These are phyloP conservation scores for Brachyalestes nurse DNA, from an alignment of 2,797 vertebrate species.

Conservation along the genomic window DNA sequence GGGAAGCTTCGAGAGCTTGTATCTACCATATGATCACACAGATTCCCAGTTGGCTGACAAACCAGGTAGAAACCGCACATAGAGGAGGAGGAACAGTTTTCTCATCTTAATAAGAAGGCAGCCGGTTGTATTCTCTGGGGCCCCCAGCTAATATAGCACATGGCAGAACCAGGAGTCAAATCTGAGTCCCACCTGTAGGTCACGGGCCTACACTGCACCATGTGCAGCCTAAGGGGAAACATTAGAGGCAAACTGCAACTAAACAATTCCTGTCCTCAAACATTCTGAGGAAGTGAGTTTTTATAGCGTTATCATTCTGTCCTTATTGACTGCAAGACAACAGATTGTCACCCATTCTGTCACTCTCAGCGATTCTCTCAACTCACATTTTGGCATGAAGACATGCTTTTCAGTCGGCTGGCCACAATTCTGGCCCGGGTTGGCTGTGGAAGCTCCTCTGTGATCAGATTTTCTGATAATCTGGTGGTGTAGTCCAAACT, in stretches of 20 bases:
- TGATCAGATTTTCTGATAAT: conserved; percentile 76
- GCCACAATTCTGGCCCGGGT: conserved; percentile 52
- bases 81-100: conserved; percentile 6
- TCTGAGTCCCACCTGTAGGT: not conserved
- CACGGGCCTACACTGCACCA: not conserved
- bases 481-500: conserved; percentile 69
- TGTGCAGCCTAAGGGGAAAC: not conserved
- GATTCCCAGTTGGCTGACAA: conserved; percentile 11
- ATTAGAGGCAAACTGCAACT: not conserved
- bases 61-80: not conserved
- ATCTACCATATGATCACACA: conserved; percentile 4
- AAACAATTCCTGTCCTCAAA: not conserved
- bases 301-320: conserved; percentile 55
- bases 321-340: conserved; percentile 65
- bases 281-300: conserved; percentile 24
- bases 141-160: conserved; percentile 18
- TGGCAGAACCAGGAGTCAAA: conserved; percentile 25
- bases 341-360: conserved; percentile 59
- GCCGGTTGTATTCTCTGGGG: conserved; percentile 9
- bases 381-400: conserved; percentile 59
- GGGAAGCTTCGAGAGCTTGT: not conserved
- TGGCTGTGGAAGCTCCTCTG: conserved; percentile 59
- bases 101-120: not conserved
- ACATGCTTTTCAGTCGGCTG: conserved; percentile 52
- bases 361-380: conserved; percentile 66